Conservation (phyloP, 2,888 invertebrate genomes). For the Sminthurinus aureus region DNA sequence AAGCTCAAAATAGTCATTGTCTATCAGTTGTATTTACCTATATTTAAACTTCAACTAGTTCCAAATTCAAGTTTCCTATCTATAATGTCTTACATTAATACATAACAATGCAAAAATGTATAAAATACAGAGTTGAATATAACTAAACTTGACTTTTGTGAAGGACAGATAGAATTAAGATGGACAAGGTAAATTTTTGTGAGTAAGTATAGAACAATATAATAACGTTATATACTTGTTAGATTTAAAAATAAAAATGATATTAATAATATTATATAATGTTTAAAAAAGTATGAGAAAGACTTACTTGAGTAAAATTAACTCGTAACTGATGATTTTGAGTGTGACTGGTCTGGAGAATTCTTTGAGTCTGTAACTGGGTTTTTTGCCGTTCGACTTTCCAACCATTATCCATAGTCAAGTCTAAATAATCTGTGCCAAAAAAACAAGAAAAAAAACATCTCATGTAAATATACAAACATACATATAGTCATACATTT, state of each 20-base stretch:
- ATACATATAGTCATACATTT: neutral
- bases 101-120: too few species aligned
- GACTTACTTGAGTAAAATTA: constrained; percentile 36
- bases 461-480: neutral
- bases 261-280: neutral
- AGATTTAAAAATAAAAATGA: neutral
- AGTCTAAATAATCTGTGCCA: neutral
- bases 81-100: too few species aligned
- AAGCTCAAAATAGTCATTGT: too few species aligned
- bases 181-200: constrained; percentile 11
- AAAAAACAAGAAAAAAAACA: constrained; percentile 11
- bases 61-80: too few species aligned
- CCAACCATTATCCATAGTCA: constrained; percentile 27
- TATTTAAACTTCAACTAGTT: too few species aligned
- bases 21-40: too few species aligned
- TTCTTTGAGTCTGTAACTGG: constrained; percentile 23
- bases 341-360: constrained; percentile 34
- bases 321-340: constrained; percentile 30
- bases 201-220: neutral
- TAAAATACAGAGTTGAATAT: too few species aligned
- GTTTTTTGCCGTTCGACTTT: constrained; percentile 20
- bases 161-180: neutral
- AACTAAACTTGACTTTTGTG: too few species aligned
- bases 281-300: neutral
- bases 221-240: neutral